Conservation (phyloP, 2,113 vertebrate species). For the Rhinichthys klamathensis region DNA sequence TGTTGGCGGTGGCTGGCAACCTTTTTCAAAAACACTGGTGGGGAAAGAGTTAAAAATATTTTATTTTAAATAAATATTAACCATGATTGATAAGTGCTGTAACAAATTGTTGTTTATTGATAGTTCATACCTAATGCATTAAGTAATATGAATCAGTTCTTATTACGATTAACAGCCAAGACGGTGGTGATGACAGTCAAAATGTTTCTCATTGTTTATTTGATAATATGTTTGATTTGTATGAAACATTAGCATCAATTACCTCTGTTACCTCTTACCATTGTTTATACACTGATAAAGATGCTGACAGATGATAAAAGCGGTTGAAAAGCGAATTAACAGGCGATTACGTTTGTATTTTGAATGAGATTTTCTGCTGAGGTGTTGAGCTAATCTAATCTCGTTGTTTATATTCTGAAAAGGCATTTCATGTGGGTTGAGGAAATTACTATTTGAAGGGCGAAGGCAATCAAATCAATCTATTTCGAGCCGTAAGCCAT, state of each 20-base stretch:
- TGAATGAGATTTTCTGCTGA: constrained; percentile 7
- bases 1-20: no score
- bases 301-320: constrained; percentile 21
- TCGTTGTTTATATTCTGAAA: constrained; percentile 30
- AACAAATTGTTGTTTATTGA: no score
- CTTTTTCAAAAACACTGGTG: no score
- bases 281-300: constrained; percentile 30
- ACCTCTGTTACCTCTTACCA: not conserved
- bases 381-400: constrained; percentile 47
- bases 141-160: not conserved
- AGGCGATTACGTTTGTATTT: constrained; percentile 23
- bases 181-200: not conserved
- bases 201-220: not conserved
- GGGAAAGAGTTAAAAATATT: no score
- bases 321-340: constrained; percentile 31
- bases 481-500: not conserved
- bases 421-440: not conserved
- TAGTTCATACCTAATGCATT: not conserved
- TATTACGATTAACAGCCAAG: not conserved
- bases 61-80: not conserved
- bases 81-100: not conserved
- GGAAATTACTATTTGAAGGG: constrained; percentile 29
- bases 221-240: not conserved
- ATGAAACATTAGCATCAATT: constrained; percentile 31
- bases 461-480: constrained; percentile 1